These are phyloP conservation scores for Cisticola juncidis DNA, from an alignment of 2,113 vertebrate genomes.

Conservation along the genomic window DNA sequence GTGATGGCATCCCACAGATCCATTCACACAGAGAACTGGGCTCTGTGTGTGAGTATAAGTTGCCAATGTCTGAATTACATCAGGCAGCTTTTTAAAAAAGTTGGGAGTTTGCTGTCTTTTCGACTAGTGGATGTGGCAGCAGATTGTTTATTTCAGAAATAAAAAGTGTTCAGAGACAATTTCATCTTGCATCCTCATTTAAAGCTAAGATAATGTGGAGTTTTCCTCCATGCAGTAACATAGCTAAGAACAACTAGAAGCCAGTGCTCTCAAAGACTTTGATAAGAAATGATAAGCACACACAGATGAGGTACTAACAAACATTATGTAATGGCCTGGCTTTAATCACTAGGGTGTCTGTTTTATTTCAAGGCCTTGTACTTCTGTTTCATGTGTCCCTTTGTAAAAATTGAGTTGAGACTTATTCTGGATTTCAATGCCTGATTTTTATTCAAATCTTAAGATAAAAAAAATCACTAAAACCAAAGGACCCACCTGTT, in stretches of 20 bases:
- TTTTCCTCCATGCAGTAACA: background rate
- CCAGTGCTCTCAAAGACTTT: background rate
- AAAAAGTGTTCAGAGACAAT: background rate
- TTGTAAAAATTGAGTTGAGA: accelerated
- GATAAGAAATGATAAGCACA: background rate
- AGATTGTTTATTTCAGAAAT: background rate
- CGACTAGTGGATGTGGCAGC: background rate
- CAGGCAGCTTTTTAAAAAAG: background rate
- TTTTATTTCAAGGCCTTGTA: background rate
- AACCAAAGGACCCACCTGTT: background rate
- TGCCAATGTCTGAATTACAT: background rate
- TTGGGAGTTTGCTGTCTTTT: background rate
- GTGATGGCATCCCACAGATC: background rate
- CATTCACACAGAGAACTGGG: background rate
- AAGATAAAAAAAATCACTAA: background rate
- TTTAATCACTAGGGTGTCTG: background rate
- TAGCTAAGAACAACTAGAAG: background rate
- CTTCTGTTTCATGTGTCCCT: background rate
- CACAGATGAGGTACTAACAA: background rate
- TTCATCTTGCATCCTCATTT: background rate
- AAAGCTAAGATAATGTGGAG: background rate
- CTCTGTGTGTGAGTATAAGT: background rate
- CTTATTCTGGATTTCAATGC: background rate
- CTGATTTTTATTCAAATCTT: background rate
- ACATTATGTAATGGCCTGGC: background rate